Evolutionary conservation across 2,888 invertebrate species (phyloP).

Genomic region (Oegoconia quadripuncta): DNA sequence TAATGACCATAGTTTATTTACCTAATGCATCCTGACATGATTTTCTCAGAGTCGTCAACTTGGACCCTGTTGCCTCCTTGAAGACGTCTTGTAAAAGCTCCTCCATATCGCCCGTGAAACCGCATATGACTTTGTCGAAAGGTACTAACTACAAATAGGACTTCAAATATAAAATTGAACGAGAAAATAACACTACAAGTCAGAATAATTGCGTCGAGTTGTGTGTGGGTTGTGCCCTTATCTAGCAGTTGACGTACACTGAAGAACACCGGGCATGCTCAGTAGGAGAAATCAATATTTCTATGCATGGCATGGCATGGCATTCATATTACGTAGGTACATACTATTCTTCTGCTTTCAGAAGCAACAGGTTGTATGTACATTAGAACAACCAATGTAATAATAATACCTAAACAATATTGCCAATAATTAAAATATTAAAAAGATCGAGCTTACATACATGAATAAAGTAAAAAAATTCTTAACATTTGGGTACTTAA

Average conservation of each 20-base stretch:
- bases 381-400: background rate
- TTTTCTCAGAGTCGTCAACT: constrained; percentile 86
- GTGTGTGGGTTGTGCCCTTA: constrained; percentile 57
- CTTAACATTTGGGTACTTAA: no score
- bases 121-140: no score
- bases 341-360: constrained; percentile 25
- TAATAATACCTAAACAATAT: background rate
- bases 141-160: no score
- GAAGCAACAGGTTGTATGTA: constrained; percentile 49
- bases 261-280: constrained; percentile 62
- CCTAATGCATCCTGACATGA: constrained; percentile 93
- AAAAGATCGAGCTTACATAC: no score
- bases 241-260: constrained; percentile 40
- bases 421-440: no score
- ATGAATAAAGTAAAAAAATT: no score
- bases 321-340: constrained; percentile 5
- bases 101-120: no score
- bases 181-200: no score
- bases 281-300: constrained; percentile 64
- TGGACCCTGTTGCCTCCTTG: constrained; percentile 90
- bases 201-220: constrained; percentile 6
- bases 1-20: constrained; percentile 54
- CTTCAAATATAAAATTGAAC: no score
- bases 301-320: constrained; percentile 28
- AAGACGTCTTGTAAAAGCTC: constrained; percentile 90